A percentile compares a stretch with the other conserved stretches of the same genome.
These are phyloP conservation scores for Oscheius sp. DNA, from an alignment of 2,888 invertebrate species.

Conservation along the genomic window DNA sequence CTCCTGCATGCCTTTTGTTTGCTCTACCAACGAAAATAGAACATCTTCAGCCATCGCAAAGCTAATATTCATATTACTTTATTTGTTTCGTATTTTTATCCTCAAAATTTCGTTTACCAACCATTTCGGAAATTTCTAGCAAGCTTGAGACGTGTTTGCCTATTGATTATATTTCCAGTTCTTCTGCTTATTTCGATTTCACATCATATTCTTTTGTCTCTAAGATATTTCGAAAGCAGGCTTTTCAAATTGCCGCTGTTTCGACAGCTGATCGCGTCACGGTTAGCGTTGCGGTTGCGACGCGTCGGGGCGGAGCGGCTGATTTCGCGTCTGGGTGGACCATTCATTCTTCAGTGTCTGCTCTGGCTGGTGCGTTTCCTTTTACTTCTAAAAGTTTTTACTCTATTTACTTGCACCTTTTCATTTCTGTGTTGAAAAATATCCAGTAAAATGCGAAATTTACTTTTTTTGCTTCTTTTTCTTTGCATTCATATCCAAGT, in stretches of 20 bases:
- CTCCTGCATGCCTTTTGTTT: too few species aligned
- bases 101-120: too few species aligned
- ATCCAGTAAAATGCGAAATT: background rate
- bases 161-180: too few species aligned
- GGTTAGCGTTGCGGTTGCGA: background rate
- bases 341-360: constrained; percentile 7
- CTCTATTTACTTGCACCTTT: constrained; percentile 5
- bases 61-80: too few species aligned
- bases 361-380: background rate
- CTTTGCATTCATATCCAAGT: background rate
- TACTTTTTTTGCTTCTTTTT: too few species aligned
- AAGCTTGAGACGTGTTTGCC: too few species aligned
- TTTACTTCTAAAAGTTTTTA: background rate
- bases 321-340: constrained; percentile 12
- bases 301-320: too few species aligned
- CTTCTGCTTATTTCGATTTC: too few species aligned
- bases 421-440: background rate
- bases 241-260: background rate
- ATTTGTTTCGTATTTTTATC: too few species aligned
- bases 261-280: constrained; percentile 1
- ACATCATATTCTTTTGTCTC: background rate
- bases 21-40: too few species aligned
- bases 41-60: too few species aligned
- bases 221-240: background rate
- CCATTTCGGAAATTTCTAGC: too few species aligned